Base-by-base conservation (phyloP, 2,888 invertebrate genomes). In the Amphipoea lucens region DNA sequence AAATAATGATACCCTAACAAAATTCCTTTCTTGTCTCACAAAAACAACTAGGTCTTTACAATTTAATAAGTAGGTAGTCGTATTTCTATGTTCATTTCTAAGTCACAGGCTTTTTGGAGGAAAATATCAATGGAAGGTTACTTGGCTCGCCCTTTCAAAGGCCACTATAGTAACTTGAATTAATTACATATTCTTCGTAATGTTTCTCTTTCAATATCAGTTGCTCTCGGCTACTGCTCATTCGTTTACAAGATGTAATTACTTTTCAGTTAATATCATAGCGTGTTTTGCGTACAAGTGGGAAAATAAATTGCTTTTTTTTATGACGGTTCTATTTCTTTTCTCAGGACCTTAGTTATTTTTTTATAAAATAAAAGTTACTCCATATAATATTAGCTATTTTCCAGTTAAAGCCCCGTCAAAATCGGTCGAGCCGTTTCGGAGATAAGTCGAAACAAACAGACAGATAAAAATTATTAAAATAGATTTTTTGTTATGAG, bases 101-200 rank as follows among this genome's bases (percentile, higher is more conserved):
- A 40, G 5, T 2, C 6, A 12, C 14, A 20, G 0, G 1, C 0
- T 3, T 57, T 63, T 74, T 54, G 2, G 36, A 48, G 29, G 3
- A 54, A 67, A 40, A 60, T 51, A 6, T 69, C 6, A 36, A 1
- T 12, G 11, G 3, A 45, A 40, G 4, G 0, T 20, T 23, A 60
- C 57, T 54, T 14, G n/a, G 20, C 23, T 23, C 81, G 74, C 74
- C 12, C 5, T 40, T 29, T 65, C 14, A 42, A 66, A 65, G 29
- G 74, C 79, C 75, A 65, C 51, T 45, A 23, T 1, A 23, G 23
- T 74, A 65, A 48, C n/a, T 62, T 67, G 36, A 82, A 75, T 76
- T 72, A 79, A 85, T 83, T 70, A 65, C 63, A 36, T 66, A 76
- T 77, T 79, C 76, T 83, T 83, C 67, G 71, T 72, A 66, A 77